Base-by-base conservation (phyloP, 1,140 invertebrate species). In the Globodera ellingtonae region DNA sequence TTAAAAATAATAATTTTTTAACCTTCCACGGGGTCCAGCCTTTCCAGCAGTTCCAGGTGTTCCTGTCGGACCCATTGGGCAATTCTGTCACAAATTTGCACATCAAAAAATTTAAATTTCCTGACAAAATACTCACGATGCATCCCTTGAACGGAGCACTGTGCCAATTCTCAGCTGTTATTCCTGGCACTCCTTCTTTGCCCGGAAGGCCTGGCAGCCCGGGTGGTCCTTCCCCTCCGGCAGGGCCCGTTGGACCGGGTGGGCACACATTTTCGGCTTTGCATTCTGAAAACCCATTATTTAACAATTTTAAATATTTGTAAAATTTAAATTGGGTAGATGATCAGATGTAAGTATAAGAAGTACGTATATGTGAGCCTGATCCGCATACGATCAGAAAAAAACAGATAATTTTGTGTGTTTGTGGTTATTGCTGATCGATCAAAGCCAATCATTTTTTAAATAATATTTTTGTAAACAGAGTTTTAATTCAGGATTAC, bases 21-120 rank as follows among this genome's bases (percentile, higher is more conserved):
- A 44, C 65, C 69, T 71, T 80, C 83, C 83, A 18, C 83, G 62
- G 15, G 65, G 56, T 18, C 83, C 83, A 3, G 83, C 78, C 18
- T 77, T 69, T 52, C 83, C 83, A 44, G 84, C 83, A 6, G 59
- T 46, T 50, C 83, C 83, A 46, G 83, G 79, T n/a, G 74, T 8
- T 15, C 83, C 71, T 59, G 81, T 66, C 15, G 83, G 73, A 21
- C 83, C 83, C 47, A n/a, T 35, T 18, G 82, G 83, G 65, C 83
- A 84, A 66, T 85, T 83, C 75, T 79, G 24, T 67, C 8, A 24
- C n/a, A 44, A 15, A n/a, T 24, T 35, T 35, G 35, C 35, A 35
- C 35, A 48, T 44, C n/a, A 21, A 24, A 24, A 24, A 24, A 24
- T 24, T 65, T 52, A 47, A 44, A 69, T 50, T 1, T 13, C 35